Percentiles rank a stretch among this genome's conserved stretches.
These are phyloP conservation scores for Tortricodes alternella DNA, from an alignment of 2,888 invertebrate species.

Conservation along the genomic window DNA sequence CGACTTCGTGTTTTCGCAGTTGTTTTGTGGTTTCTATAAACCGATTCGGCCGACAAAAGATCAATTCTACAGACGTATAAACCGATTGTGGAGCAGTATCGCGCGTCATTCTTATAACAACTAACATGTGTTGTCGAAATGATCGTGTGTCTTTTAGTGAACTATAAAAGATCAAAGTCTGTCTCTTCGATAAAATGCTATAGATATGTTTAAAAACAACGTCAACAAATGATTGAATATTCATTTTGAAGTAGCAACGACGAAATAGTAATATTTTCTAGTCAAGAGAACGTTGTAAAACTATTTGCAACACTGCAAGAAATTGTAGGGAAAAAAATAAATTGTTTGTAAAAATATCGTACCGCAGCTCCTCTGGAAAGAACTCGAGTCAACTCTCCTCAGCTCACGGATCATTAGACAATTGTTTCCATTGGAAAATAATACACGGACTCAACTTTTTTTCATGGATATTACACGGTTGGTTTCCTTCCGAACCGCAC, in stretches of 20 bases:
- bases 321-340: slow-evolving; percentile 1
- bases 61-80: slow-evolving; percentile 9
- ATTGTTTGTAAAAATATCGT: slow-evolving; percentile 14
- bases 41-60: slow-evolving; percentile 13
- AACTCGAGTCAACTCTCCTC: slow-evolving; percentile 24
- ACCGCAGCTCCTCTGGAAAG: background rate
- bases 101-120: slow-evolving; percentile 6
- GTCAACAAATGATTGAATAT: background rate
- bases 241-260: background rate
- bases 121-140: slow-evolving; percentile 12
- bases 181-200: slow-evolving; percentile 2
- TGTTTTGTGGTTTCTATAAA: background rate
- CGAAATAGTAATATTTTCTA: background rate
- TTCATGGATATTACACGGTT: slow-evolving; percentile 47
- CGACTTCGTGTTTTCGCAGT: background rate
- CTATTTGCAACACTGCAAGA: slow-evolving; percentile 11
- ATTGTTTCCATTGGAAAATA: slow-evolving; percentile 19
- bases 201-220: background rate
- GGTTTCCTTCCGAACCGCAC: slow-evolving; percentile 39
- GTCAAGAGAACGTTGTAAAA: background rate
- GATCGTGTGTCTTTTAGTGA: slow-evolving; percentile 7
- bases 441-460: slow-evolving; percentile 36
- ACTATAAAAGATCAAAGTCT: slow-evolving; percentile 14
- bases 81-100: slow-evolving; percentile 12
- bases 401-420: slow-evolving; percentile 17